Base-by-base conservation (phyloP, 2,888 invertebrate genomes). In the Ichneumon xanthorius region DNA sequence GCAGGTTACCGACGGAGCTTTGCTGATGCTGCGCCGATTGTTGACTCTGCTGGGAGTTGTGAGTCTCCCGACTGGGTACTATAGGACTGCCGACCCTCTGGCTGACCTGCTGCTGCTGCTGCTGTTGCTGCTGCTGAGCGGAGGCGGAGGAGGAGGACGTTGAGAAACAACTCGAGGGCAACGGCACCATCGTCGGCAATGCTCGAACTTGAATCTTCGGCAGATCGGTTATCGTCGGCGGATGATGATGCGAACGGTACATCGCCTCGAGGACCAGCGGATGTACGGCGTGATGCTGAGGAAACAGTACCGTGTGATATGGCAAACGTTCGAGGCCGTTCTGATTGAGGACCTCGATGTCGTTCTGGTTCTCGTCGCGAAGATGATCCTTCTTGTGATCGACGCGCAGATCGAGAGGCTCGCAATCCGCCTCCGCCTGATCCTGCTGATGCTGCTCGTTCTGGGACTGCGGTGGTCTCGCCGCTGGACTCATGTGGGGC, bases 351-450 rank as follows among this genome's bases (percentile, higher is more conserved):
- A 93, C 92, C 79, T 94, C 93, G 88, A 98, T 97, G 86, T 98
- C 95, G 94, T 98, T 98, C 93, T 97, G 97, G 94, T 98, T 98
- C 94, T 98, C 98, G 94, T 98, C 98, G 94, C 97, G 97, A 30
- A 97, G 94, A 86, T 95, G 94, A 88, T 92, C 95, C 94, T 98
- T 97, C 93, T 98, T 98, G 94, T 97, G 97, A 85, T 97, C 97
- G 90, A 98, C 96, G 92, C 98, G 96, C 82, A 99, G 95, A 94
- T 98, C 99, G 82, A 98, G 95, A 0, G 98, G 98, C 93, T 98
- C 97, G 92, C 97, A 97, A 77, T 95, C 94, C n/a, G 91, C 90
- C 33, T 90, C 91, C 82, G 40, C 40, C 40, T 9, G 9, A 40
- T 45, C 45, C 45, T 83, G 87, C 48, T 88, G 94, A 94, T 82